Percentiles rank a stretch among this genome's conserved stretches.
Evolutionary conservation across 2,113 vertebrate species (phyloP).

Genomic region (Phaetusa simplex): DNA sequence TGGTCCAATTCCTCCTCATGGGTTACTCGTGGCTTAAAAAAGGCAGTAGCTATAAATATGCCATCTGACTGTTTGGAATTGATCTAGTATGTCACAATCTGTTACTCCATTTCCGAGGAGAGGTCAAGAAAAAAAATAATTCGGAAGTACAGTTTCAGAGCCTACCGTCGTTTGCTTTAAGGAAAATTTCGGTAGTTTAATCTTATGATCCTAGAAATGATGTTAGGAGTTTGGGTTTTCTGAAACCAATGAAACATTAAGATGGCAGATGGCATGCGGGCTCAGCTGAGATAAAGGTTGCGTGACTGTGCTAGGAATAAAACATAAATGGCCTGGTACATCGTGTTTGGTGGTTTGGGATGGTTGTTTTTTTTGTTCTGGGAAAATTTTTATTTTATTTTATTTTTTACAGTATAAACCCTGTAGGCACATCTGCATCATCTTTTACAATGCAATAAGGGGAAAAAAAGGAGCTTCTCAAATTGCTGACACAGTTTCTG

Average conservation of each 20-base stretch:
- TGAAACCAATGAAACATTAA: slow-evolving; percentile 50
- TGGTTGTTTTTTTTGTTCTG: not conserved
- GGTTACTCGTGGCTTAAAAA: not conserved
- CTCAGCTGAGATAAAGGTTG: slow-evolving; percentile 46
- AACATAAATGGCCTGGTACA: not conserved
- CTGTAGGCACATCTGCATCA: not conserved
- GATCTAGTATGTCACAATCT: slow-evolving; percentile 38
- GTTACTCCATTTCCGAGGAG: not conserved
- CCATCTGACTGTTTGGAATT: slow-evolving; percentile 25
- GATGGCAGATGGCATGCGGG: slow-evolving; percentile 54
- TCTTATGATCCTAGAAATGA: slow-evolving; percentile 36
- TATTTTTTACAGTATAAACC: not conserved
- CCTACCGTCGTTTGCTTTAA: slow-evolving; percentile 11
- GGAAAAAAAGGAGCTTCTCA: not conserved
- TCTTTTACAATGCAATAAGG: not conserved
- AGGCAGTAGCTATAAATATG: slow-evolving; percentile 22
- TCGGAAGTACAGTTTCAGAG: not conserved
- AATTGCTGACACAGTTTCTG: not conserved
- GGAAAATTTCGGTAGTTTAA: slow-evolving; percentile 15
- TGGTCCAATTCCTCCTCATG: not conserved
- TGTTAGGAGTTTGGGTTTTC: slow-evolving; percentile 27
- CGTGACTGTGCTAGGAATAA: slow-evolving; percentile 29
- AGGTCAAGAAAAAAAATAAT: not conserved
- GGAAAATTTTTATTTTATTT: not conserved
- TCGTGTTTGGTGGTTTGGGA: not conserved